A percentile compares a stretch with the other conserved stretches of the same genome.
Conservation (phyloP, 2,113 vertebrate species). For the Lasiurus cinereus region DNA sequence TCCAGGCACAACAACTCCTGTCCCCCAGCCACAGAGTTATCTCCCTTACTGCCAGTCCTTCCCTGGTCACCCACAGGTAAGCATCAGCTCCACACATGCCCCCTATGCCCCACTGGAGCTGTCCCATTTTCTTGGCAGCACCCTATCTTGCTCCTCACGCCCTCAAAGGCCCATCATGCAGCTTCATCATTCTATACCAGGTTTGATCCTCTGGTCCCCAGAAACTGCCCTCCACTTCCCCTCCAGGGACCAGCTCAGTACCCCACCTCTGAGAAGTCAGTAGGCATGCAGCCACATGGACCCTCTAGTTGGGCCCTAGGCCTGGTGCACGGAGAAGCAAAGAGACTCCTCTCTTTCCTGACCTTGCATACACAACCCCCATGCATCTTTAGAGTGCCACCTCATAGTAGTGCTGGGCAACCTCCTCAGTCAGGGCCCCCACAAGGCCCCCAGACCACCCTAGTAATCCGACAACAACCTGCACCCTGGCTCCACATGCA, state of each 20-base stretch:
- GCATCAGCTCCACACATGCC: not conserved
- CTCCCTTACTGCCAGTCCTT: not conserved
- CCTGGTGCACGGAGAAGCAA: not conserved
- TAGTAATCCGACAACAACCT: not conserved
- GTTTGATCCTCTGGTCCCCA: not conserved
- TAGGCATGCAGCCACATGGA: not conserved
- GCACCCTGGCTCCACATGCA: not conserved
- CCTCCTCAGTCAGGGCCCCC: not conserved
- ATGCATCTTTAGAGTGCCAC: not conserved
- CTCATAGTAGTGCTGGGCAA: not conserved
- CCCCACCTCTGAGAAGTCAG: not conserved
- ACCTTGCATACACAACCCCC: not conserved
- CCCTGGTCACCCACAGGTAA: not conserved
- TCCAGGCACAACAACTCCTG: not conserved
- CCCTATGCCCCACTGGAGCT: not conserved
- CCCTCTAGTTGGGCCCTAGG: not conserved
- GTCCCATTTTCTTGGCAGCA: not conserved
- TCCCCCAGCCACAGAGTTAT: fast-evolving
- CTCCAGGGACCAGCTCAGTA: not conserved
- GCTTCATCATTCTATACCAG: not conserved
- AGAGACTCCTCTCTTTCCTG: not conserved
- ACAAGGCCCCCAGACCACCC: not conserved
- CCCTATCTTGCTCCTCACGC: not conserved
- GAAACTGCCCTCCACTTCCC: not conserved
- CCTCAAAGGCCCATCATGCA: not conserved